These are phyloP conservation scores for Mesoligia furuncula DNA, from an alignment of 2,888 invertebrate species.

Conservation along the genomic window DNA sequence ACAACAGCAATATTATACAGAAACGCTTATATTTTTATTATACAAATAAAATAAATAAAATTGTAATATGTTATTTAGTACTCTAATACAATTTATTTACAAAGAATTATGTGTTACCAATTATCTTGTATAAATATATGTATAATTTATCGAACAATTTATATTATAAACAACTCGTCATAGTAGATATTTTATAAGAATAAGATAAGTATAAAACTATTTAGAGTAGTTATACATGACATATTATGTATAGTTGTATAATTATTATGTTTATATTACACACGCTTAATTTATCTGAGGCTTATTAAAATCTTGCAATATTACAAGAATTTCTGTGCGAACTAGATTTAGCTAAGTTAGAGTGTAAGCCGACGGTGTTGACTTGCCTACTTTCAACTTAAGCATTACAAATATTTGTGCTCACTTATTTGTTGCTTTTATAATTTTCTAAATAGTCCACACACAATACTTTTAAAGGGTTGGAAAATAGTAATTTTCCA, in stretches of 20 bases:
- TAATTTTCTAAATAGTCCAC: slow-evolving; percentile 6
- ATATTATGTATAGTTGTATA: slow-evolving; percentile 24
- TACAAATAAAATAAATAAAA: slow-evolving; percentile 56
- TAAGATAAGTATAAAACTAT: slow-evolving; percentile 58
- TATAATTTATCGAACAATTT: slow-evolving; percentile 67
- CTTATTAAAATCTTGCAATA: slow-evolving; percentile 26
- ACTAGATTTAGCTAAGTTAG: slow-evolving; percentile 14
- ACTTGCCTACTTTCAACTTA: slow-evolving; percentile 23
- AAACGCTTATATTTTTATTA: slow-evolving; percentile 71
- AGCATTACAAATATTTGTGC: slow-evolving; percentile 35
- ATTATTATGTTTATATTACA: slow-evolving; percentile 29
- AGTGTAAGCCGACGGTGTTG: slow-evolving; percentile 12
- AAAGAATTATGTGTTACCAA: slow-evolving; percentile 66
- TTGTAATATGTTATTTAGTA: slow-evolving; percentile 59
- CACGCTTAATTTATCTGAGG: slow-evolving; percentile 46
- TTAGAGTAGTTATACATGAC: slow-evolving; percentile 31
- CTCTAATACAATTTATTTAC: slow-evolving; percentile 67
- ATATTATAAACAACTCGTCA: slow-evolving; percentile 69
- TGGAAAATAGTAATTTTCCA: background rate
- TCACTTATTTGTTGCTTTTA: slow-evolving; percentile 1
- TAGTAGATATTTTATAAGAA: slow-evolving; percentile 52
- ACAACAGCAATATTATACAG: slow-evolving; percentile 81
- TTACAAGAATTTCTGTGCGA: slow-evolving; percentile 5
- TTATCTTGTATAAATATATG: slow-evolving; percentile 74
- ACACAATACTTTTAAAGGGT: background rate